Evolutionary conservation across 23 tunicate species (phyloP).

Genomic region (Trididemnum nubilum): DNA sequence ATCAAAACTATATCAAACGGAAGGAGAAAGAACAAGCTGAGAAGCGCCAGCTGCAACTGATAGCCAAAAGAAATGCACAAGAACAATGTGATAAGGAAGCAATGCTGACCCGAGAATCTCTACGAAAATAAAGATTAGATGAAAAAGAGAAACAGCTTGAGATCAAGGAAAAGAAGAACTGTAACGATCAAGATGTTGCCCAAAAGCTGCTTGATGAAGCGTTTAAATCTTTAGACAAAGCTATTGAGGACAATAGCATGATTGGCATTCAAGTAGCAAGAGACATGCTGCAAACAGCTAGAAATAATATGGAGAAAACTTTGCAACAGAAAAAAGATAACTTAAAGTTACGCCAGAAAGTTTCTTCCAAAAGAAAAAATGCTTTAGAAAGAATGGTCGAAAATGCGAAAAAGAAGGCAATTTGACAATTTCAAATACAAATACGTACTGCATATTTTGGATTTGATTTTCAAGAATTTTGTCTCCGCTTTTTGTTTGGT

Average conservation of each 20-base stretch:
- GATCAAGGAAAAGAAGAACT: not conserved
- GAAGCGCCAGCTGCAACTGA: not conserved
- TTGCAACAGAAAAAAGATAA: not conserved
- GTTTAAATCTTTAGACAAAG: not conserved
- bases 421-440: not conserved
- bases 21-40: too few relatives aligned
- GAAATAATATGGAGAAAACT: not conserved
- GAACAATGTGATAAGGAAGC: not conserved
- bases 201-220: slow-evolving; percentile 1
- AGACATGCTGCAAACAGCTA: too few relatives aligned
- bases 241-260: not conserved
- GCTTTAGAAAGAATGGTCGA: not conserved
- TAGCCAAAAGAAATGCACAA: not conserved
- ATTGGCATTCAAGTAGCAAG: not conserved
- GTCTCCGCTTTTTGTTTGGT: not conserved
- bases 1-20: too few relatives aligned
- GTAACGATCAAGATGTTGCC: not conserved
- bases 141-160: not conserved
- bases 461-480: not conserved
- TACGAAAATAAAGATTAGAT: not conserved
- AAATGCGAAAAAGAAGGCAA: not conserved
- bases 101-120: not conserved
- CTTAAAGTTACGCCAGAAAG: not conserved
- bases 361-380: not conserved
- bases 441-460: not conserved